phyloP scores from a whole-genome alignment of 1,140 invertebrate species.

The Apocrypta bakeri region DNA sequence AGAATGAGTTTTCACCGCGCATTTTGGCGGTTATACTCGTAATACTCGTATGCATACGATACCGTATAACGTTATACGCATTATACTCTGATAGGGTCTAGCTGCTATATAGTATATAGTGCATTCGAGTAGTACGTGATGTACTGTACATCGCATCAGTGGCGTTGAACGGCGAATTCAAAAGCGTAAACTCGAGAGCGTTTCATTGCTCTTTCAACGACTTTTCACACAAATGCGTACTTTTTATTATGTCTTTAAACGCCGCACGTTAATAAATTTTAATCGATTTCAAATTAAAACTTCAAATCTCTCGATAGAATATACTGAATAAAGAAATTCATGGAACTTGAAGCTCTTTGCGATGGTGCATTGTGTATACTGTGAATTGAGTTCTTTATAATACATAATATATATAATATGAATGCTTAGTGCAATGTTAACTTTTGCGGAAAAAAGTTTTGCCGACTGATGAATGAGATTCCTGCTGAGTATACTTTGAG shows the following conservation, averaged over 20 bases:
- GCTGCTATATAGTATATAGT: too few relatives aligned
- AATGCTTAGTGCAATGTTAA: slow-evolving; percentile 8
- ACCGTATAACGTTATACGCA: too few relatives aligned
- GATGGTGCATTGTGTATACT: not conserved
- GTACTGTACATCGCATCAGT: too few relatives aligned
- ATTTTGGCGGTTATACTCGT: too few relatives aligned
- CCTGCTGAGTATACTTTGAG: not conserved
- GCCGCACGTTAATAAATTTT: not conserved
- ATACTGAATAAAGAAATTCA: not conserved
- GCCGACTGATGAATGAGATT: slow-evolving; percentile 27
- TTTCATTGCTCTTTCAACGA: not conserved
- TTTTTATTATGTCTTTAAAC: not conserved
- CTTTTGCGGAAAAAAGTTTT: not conserved
- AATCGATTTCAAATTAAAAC: not conserved
- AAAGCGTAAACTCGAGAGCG: slow-evolving; percentile 29
- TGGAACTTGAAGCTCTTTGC: not conserved
- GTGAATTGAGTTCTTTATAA: too few relatives aligned
- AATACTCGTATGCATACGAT: too few relatives aligned
- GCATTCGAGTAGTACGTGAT: too few relatives aligned
- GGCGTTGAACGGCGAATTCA: slow-evolving; percentile 42
- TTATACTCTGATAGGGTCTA: too few relatives aligned
- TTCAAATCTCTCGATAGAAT: not conserved
- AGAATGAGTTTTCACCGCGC: too few relatives aligned
- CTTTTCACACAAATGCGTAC: not conserved
- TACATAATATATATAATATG: not conserved